Evolutionary conservation across 2,888 invertebrate genomes (phyloP), one percentile per base, ranked within the genome.

Genomic region (Mythimna lalbum): DNA sequence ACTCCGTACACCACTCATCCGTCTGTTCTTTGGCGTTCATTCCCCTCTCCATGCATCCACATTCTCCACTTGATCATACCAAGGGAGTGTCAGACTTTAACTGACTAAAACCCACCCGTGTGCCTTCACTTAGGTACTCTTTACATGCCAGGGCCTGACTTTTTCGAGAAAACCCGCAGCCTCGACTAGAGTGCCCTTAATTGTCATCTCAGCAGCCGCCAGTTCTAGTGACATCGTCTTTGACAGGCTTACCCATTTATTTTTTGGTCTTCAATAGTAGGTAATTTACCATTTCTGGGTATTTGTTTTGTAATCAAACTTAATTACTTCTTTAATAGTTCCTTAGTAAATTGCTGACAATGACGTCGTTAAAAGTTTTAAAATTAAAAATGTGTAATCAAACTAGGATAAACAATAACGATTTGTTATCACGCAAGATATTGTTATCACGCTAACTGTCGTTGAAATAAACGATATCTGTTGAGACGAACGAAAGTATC

Each of bases 391-490:
- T 7, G 43, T 19, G 19, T 19, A 19, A 23, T 19, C 5, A 31
- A 43, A 57, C 56, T 36, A 43, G 23, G 49, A 33, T 49, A 36
- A 76, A 69, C n/a, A 49, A 6, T 55, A 60, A 77, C 17, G 31
- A 27, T 55, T 69, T 23, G 14, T 33, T 71, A 78, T 43, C 78
- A 73, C 60, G 78, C 53, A 33, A 76, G 56, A 68, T 21, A 49
- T 21, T 77, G 23, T 55, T 56, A 77, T 73, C 70, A 77, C 55
- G 78, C 49, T 21, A 73, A 27, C 31, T 56, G 55, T 55, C 33
- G 10, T 49, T 1, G 12, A 14, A 73, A 47, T 59, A 33, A 33
- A 19, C 9, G 47, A 17, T 59, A 67, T 57, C 43, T 36, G 33
- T 7, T 17, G 3, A 60, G 31, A 10, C 36, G 7, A 17, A 43